These are phyloP conservation scores for Nanorana parkeri DNA, from an alignment of 2,113 vertebrate genomes.

Conservation along the genomic window DNA sequence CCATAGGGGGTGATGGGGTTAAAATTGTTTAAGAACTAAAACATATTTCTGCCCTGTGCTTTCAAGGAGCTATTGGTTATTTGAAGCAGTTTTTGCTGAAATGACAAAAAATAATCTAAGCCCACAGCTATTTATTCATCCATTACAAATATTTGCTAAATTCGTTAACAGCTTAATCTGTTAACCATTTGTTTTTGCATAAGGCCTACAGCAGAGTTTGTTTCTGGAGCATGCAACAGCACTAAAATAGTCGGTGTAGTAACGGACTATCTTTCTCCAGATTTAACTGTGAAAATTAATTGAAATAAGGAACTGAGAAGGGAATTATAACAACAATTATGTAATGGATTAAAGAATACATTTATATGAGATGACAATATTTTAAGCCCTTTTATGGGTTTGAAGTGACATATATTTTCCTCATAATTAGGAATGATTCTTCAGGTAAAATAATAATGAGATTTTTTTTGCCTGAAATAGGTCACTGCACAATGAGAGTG, in stretches of 20 bases:
- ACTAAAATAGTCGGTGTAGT: background rate
- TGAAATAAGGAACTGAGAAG: background rate
- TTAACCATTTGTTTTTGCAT: slow-evolving; percentile 20
- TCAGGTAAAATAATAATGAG: slow-evolving; percentile 57
- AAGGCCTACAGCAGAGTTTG: background rate
- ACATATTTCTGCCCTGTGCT: slow-evolving; percentile 40
- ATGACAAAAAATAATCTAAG: slow-evolving; percentile 28
- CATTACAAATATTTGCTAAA: slow-evolving; percentile 40
- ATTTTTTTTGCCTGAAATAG: slow-evolving; percentile 53
- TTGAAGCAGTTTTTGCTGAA: slow-evolving; percentile 40
- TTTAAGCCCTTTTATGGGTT: slow-evolving; percentile 49
- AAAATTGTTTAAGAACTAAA: slow-evolving; percentile 37
- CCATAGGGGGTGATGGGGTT: slow-evolving; percentile 2
- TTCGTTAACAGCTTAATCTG: background rate
- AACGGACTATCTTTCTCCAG: background rate
- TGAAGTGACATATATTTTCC: slow-evolving; percentile 42
- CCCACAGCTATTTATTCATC: slow-evolving; percentile 45
- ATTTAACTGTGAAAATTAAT: background rate
- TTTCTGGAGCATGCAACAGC: background rate
- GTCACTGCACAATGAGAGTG: slow-evolving; percentile 55
- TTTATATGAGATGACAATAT: slow-evolving; percentile 51
- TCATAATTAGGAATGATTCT: slow-evolving; percentile 56
- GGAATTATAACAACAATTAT: slow-evolving; percentile 36
- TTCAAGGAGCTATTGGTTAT: slow-evolving; percentile 34
- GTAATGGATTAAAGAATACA: slow-evolving; percentile 35